Base-by-base conservation (phyloP, 2,888 invertebrate genomes). In the Rotaria macrura region DNA sequence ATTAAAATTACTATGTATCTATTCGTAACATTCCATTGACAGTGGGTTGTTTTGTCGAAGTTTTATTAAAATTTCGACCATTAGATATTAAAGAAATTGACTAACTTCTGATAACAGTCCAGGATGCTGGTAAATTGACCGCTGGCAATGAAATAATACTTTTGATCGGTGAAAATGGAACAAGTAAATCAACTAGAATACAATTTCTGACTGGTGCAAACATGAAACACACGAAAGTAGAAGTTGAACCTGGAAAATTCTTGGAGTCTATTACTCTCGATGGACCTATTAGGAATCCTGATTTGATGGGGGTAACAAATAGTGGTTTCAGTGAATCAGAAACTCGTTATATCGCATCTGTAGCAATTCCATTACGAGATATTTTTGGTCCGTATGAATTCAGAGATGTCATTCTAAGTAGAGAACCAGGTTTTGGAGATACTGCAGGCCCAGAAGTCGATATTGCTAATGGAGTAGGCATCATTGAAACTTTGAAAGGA, bases 381-480 rank as follows among this genome's bases (percentile, higher is more conserved):
- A 40, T 79, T 43, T 65, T 20, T 5, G 79, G 79, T 12, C 2
- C 43, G 4, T 20, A 79, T n/a, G 79, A 79, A 23, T 9, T 1
- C 0, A 43, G 79, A 25, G 79, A 25, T 2, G 34, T 85, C 10
- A 43, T 65, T 38, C 10, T 85, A 12, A 79, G 85, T 47, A 79
- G 79, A 55, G 72, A 74, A 29, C 85, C 85, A 14, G 85, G 85
- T 25, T 85, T 85, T 83, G 14, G 20, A 34, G 85, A 85, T 55
- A 85, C 85, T 55, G 40, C 34, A 9, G 85, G 85, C 25, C 34
- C 47, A 14, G 85, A 85, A 43, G 40, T 83, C 0, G 85, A 85
- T 38, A 79, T 85, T n/a, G 43, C 85, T 2, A 85, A 85, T 55
- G n/a, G 85, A 4, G 57, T 85, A 3, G 72, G 40, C 17, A 17